phyloP scores from a whole-genome alignment of 2,113 vertebrate species.

The Sporophila hypoxantha region DNA sequence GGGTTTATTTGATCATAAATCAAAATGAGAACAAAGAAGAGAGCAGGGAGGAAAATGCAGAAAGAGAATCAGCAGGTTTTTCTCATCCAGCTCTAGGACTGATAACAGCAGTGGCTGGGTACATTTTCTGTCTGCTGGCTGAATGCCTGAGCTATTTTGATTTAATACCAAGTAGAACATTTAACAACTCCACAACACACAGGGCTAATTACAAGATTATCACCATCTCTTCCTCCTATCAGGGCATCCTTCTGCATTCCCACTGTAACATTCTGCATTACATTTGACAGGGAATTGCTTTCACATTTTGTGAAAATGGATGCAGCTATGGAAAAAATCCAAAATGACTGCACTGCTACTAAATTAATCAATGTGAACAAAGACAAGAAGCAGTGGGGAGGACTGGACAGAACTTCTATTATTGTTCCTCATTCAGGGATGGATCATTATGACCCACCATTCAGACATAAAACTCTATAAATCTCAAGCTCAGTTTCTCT shows the following conservation, averaged over 20 bases:
- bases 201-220: slow-evolving; percentile 63
- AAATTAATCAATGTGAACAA: slow-evolving; percentile 38
- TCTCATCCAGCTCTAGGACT: slow-evolving; percentile 15
- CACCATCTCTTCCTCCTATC: slow-evolving; percentile 39
- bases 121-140: slow-evolving; percentile 45
- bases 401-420: slow-evolving; percentile 41
- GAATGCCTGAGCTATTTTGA: slow-evolving; percentile 57
- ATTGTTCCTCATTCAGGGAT: slow-evolving; percentile 48
- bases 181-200: slow-evolving; percentile 59
- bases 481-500: slow-evolving; percentile 45
- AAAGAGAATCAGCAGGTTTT: slow-evolving; percentile 21
- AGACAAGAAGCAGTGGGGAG: slow-evolving; percentile 32
- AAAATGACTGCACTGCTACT: slow-evolving; percentile 39
- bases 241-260: slow-evolving; percentile 33
- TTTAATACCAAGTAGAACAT: slow-evolving; percentile 57
- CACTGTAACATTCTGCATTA: slow-evolving; percentile 39
- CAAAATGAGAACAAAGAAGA: slow-evolving; percentile 47
- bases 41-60: slow-evolving; percentile 14
- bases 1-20: slow-evolving; percentile 36
- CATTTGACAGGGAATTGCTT: slow-evolving; percentile 58
- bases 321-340: slow-evolving; percentile 58
- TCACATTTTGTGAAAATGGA: slow-evolving; percentile 58
- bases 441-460: slow-evolving; percentile 44
- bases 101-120: slow-evolving; percentile 1
- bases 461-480: slow-evolving; percentile 47